Evolutionary conservation across 2,113 vertebrate genomes (phyloP).

Genomic region (Climacteris rufus): DNA sequence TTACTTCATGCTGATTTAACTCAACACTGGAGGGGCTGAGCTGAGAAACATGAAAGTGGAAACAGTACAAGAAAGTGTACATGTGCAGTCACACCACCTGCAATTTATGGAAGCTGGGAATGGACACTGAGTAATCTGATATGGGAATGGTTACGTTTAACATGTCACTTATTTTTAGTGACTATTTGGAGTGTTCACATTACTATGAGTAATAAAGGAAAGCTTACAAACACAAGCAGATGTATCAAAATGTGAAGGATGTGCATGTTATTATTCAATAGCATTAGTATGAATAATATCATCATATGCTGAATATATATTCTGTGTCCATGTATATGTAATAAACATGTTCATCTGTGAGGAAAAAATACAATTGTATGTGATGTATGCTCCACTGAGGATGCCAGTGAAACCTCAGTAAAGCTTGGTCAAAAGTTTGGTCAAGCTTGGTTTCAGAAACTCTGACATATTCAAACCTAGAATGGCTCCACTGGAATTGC

Average conservation of each 20-base stretch:
- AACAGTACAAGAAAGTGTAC: slow-evolving; percentile 27
- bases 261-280: background rate
- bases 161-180: slow-evolving; percentile 35
- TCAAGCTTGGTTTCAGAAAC: slow-evolving; percentile 51
- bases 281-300: background rate
- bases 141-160: slow-evolving; percentile 31
- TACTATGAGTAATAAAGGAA: slow-evolving; percentile 49
- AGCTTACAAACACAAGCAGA: slow-evolving; percentile 54
- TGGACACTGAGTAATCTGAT: slow-evolving; percentile 43
- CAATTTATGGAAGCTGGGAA: slow-evolving; percentile 49
- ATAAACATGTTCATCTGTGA: background rate
- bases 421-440: slow-evolving; percentile 8
- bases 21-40: slow-evolving; percentile 45
- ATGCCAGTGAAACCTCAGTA: slow-evolving; percentile 17
- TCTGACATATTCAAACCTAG: background rate
- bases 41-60: slow-evolving; percentile 45
- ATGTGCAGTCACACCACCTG: slow-evolving; percentile 50
- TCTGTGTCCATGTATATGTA: background rate
- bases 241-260: slow-evolving; percentile 26
- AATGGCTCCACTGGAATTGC: background rate
- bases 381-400: background rate
- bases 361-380: background rate
- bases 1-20: slow-evolving; percentile 53
- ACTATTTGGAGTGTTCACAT: slow-evolving; percentile 36
- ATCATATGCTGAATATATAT: background rate